These are phyloP conservation scores for Erpornis zantholeuca DNA, from an alignment of 2,113 vertebrate species.

Conservation along the genomic window DNA sequence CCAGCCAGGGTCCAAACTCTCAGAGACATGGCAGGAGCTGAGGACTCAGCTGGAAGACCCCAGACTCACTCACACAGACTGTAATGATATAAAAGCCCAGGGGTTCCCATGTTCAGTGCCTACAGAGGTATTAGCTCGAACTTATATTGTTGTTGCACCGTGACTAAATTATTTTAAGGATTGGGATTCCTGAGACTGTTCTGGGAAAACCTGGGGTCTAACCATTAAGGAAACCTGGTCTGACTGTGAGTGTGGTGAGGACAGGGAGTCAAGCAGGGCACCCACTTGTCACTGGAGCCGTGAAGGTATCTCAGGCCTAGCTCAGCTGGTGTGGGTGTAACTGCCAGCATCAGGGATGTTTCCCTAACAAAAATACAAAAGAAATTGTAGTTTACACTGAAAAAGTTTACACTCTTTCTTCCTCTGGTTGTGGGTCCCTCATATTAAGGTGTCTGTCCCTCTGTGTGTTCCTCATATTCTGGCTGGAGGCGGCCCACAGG, in stretches of 20 bases:
- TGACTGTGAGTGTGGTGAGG: neutral
- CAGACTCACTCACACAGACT: neutral
- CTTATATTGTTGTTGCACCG: neutral
- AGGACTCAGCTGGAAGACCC: neutral
- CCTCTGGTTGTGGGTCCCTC: neutral
- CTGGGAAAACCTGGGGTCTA: neutral
- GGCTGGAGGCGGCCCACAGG: neutral
- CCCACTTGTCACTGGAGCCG: rapidly evolving
- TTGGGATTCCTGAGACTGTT: neutral
- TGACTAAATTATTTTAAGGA: neutral
- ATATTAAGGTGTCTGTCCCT: neutral
- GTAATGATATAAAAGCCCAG: neutral
- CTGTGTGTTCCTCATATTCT: neutral
- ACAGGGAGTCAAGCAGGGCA: neutral
- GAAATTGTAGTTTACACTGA: neutral
- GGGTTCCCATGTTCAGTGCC: neutral
- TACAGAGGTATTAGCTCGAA: rapidly evolving
- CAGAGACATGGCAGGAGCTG: neutral
- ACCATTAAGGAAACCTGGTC: neutral
- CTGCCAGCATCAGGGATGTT: neutral
- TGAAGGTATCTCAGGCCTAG: neutral
- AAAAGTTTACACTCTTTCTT: neutral
- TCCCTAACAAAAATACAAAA: neutral
- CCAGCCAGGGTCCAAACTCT: neutral
- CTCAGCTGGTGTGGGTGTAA: neutral